Evolutionary conservation across 2,888 invertebrate species (phyloP), one percentile per base, ranked within the genome.

Genomic region (Coecobrya sp.): DNA sequence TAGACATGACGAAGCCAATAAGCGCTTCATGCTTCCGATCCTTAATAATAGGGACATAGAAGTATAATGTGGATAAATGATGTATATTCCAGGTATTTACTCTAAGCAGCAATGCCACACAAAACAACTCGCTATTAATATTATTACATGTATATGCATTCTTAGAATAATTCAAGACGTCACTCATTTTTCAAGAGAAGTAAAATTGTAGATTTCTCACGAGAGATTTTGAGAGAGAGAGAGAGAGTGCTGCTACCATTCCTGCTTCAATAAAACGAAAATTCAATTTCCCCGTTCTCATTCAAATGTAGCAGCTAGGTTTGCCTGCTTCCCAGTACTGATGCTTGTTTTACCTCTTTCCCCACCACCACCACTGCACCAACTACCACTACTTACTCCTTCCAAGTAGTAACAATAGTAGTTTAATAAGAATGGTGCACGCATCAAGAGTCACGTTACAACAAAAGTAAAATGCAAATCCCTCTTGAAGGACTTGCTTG

Each of bases 391-490:
- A 55, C 55, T 25, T 49, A 55, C 16, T 55, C 30, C 30, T 81
- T 27, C 55, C n/a, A n/a, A 1, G 65, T 84, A 84, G 42, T 84
- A 84, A 84, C 65, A 84, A 84, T 84, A 84, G 84, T n/a, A 65
- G n/a, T 82, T 82, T 82, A 82, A 82, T 45, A 84, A 84, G 84
- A 65, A 62, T 45, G 84, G 62, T 84, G 84, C 84, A 84, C 65
- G 84, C 84, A 84, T 65, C 84, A 84, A 62, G 84, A 84, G 84
- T 84, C 84, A 84, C 84, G 84, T 84, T 84, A 84, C 84, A 84
- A 65, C 84, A 62, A 84, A 81, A 65, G 84, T 65, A 84, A 84
- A 84, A 84, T 84, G 84, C 45, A 84, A 84, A 84, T 84, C 84
- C 84, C 84, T 65, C 62, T 84, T 84, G 84, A 84, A 84, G 62